A percentile compares a stretch with the other conserved stretches of the same genome.
phyloP scores from a whole-genome alignment of 2,888 invertebrate genomes.

The Lomographa bimaculata region DNA sequence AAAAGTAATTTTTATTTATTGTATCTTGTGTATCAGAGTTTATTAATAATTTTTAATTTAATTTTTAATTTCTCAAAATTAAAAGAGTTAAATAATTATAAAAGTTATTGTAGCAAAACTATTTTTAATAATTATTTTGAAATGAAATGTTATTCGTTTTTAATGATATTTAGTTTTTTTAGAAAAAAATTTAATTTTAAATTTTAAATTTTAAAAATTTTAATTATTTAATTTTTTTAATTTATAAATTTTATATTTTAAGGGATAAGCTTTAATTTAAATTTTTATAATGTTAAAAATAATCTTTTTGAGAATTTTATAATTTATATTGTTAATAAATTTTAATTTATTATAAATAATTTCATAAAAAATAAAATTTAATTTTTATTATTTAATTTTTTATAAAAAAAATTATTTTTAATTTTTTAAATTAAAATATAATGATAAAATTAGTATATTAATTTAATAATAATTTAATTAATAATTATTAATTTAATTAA shows the following conservation, averaged over 20 bases:
- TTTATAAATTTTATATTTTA: conserved; percentile 73
- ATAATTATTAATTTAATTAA: conserved; percentile 58
- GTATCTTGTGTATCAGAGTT: conserved; percentile 90
- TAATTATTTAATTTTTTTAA: conserved; percentile 45
- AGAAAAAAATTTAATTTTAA: conserved; percentile 81
- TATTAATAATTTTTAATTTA: conserved; percentile 75
- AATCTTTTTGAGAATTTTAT: conserved; percentile 70
- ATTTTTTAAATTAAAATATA: conserved; percentile 68
- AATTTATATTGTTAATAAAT: too few relatives aligned
- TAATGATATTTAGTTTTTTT: conserved; percentile 87
- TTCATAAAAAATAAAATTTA: conserved; percentile 54
- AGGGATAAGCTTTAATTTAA: conserved; percentile 85
- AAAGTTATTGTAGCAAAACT: conserved; percentile 84
- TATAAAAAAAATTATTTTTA: conserved; percentile 69
- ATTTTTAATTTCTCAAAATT: conserved; percentile 83
- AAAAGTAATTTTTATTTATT: conserved; percentile 84
- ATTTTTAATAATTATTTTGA: conserved; percentile 85
- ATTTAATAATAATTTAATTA: conserved; percentile 45
- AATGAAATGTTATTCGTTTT: conserved; percentile 87
- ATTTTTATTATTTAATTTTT: conserved; percentile 68
- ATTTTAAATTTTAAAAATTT: conserved; percentile 71
- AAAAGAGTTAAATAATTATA: conserved; percentile 84
- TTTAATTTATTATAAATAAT: conserved; percentile 77
- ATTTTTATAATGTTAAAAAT: conserved; percentile 79
- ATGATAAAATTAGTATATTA: conserved; percentile 84